Percentiles rank a stretch among this genome's conserved stretches.
Evolutionary conservation across 2,797 vertebrate species (phyloP).

Genomic region (Cynopterus sphinx): DNA sequence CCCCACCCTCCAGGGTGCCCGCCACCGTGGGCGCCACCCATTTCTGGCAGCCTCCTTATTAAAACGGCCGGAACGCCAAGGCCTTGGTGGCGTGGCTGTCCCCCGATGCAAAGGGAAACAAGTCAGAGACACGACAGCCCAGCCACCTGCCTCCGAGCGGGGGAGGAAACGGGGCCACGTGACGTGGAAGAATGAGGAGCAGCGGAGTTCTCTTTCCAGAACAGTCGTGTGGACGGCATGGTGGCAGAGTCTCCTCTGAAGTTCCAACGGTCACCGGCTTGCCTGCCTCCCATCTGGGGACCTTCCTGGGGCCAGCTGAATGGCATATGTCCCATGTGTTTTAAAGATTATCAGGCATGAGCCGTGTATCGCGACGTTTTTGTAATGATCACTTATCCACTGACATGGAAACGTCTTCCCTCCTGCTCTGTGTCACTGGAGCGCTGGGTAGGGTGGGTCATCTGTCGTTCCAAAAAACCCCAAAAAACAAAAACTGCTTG

Average conservation of each 20-base stretch:
- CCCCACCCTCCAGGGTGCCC: fast-evolving
- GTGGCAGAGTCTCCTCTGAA: neutral
- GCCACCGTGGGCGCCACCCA: neutral
- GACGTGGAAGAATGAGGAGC: neutral
- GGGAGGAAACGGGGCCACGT: neutral
- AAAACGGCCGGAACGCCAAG: neutral
- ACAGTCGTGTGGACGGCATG: fast-evolving
- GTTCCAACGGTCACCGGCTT: neutral
- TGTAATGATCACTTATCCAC: constrained; percentile 62
- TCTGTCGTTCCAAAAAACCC: constrained; percentile 33
- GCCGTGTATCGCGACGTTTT: constrained; percentile 10
- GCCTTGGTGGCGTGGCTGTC: constrained; percentile 12
- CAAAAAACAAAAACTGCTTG: constrained; percentile 32
- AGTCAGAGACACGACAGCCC: neutral
- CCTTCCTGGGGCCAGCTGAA: neutral
- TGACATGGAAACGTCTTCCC: constrained; percentile 66
- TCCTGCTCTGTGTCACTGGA: constrained; percentile 55
- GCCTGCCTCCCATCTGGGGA: neutral
- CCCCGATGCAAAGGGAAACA: neutral
- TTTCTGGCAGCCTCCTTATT: neutral
- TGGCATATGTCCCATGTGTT: neutral
- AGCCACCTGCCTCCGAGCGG: neutral
- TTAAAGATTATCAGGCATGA: neutral
- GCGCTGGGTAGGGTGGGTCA: constrained; percentile 4
- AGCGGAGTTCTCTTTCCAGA: neutral